Evolutionary conservation across 35 echinoderm and acorn worm genomes (phyloP), one percentile per base, ranked within the genome.

Genomic region (Heliocidaris tuberculata): DNA sequence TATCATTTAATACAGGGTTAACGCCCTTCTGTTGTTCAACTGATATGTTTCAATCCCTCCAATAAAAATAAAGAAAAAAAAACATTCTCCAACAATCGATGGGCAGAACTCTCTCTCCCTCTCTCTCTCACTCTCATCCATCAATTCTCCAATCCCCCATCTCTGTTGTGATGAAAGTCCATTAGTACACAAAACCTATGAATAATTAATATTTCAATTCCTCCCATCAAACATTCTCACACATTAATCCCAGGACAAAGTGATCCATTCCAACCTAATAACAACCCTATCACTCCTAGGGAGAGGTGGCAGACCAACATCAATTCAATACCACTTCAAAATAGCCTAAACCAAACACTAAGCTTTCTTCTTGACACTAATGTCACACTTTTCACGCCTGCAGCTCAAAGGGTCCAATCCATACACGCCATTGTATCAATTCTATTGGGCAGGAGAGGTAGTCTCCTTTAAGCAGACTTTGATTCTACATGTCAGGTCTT

Each of bases 241-340:
- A 78, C 24, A 78, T 78, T 78, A 78, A 78, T 78, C 65, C 8
- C 15, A 24, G 65, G 27, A 27, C 65, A 78, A 78, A 27, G 17
- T 19, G 2, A n/a, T 2, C 65, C 15, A 78, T 78, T 78, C 21
- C 65, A n/a, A 78, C 65, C 65, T n/a, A 27, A 78, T 78, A 78
- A 78, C 65, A 78, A 27, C 2, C 65, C 65, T 78, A 78, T 78
- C 65, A 78, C 65, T 21, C 19, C 4, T 7, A 78, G 6, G 15
- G 4, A n/a, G 50, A 78, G 65, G 65, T 78, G 65, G 65, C 21
- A 9, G 87, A 89, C 87, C 87, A 15, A 89, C 87, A 32, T 89
- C 12, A 89, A 89, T 89, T 89, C 87, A 89, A 89, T 89, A 89
- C 87, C 87, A 48, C 87, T 47, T 32, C 87, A 47, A 42, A 89